These are phyloP conservation scores for Recurvirostra avosetta DNA, from an alignment of 2,113 vertebrate species.

Conservation along the genomic window DNA sequence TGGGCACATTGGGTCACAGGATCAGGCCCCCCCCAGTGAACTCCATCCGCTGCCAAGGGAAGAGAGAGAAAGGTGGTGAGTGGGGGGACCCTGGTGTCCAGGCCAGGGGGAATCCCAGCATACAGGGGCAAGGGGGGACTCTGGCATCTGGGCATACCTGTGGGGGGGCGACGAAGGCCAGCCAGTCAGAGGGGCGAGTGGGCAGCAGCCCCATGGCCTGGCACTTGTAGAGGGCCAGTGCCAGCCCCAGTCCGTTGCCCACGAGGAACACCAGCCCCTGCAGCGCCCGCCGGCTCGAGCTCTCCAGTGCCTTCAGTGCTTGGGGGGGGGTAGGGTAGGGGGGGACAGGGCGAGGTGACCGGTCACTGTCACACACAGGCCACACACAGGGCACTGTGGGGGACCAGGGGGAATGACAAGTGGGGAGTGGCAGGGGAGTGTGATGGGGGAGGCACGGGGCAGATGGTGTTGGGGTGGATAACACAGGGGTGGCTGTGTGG, in stretches of 20 bases:
- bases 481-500: neutral
- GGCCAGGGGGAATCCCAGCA: too few species aligned
- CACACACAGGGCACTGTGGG: neutral
- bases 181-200: slow-evolving; percentile 95
- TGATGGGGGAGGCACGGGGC: accelerated
- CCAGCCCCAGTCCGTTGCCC: slow-evolving; percentile 92
- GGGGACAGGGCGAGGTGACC: neutral
- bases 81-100: accelerated
- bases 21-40: slow-evolving; percentile 93
- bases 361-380: neutral
- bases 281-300: slow-evolving; percentile 94
- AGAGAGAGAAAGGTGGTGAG: neutral
- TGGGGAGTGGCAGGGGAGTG: neutral
- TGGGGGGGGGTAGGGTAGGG: slow-evolving; percentile 40
- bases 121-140: accelerated
- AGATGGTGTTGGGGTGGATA: neutral
- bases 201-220: slow-evolving; percentile 97
- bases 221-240: slow-evolving; percentile 94
- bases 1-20: slow-evolving; percentile 62
- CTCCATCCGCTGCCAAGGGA: slow-evolving; percentile 85
- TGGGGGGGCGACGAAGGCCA: slow-evolving; percentile 94
- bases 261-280: slow-evolving; percentile 94
- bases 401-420: accelerated
- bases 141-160: slow-evolving; percentile 70
- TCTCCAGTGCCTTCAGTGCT: slow-evolving; percentile 94